Conservation (phyloP, 2,113 vertebrate genomes). For the Xenopus laevis region DNA sequence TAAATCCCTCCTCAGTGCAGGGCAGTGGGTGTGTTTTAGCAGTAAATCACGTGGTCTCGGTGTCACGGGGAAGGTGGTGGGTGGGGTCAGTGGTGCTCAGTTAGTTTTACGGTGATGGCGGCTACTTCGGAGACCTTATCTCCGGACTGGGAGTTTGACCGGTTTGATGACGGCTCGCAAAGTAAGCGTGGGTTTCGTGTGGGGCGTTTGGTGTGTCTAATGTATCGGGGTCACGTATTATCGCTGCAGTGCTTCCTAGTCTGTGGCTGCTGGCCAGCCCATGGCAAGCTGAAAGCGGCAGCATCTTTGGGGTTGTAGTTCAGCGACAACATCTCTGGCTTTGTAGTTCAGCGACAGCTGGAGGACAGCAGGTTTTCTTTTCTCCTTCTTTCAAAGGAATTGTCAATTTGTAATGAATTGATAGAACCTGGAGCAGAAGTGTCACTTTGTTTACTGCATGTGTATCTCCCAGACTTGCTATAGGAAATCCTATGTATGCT, state of each 20-base stretch:
- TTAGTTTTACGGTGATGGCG: constrained; percentile 24
- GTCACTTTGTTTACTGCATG: too few relatives aligned
- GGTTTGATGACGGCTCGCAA: constrained; percentile 91
- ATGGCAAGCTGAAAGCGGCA: too few relatives aligned
- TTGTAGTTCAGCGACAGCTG: too few relatives aligned
- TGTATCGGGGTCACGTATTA: not conserved
- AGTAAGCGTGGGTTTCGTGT: constrained; percentile 67
- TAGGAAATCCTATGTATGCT: too few relatives aligned
- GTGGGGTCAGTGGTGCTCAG: constrained; percentile 13
- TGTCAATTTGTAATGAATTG: too few relatives aligned
- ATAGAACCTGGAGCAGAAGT: too few relatives aligned
- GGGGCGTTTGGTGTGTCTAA: not conserved
- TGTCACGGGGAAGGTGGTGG: constrained; percentile 56
- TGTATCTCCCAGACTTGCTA: not conserved
- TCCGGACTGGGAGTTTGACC: constrained; percentile 93
- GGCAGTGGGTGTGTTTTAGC: constrained; percentile 17
- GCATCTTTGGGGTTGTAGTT: too few relatives aligned
- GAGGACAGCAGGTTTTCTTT: accelerated
- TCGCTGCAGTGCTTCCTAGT: too few relatives aligned
- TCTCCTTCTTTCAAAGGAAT: too few relatives aligned
- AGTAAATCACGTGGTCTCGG: constrained; percentile 49
- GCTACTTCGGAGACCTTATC: constrained; percentile 88
- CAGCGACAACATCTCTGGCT: too few relatives aligned
- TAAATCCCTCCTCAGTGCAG: accelerated
- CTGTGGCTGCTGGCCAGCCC: too few relatives aligned